Conservation (phyloP, 2,797 vertebrate genomes). For the Morelia viridis region DNA sequence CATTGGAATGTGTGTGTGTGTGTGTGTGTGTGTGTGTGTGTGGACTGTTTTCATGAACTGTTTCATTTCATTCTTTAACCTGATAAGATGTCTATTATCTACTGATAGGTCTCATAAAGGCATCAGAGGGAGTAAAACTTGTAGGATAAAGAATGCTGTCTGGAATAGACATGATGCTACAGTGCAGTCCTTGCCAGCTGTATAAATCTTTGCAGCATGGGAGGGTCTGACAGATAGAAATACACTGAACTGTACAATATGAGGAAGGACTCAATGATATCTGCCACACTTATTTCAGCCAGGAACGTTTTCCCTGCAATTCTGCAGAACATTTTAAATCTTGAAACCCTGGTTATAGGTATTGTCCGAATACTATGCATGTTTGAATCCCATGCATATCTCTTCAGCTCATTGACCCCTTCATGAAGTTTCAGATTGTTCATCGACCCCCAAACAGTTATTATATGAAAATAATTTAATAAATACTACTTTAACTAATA, state of each 20-base stretch:
- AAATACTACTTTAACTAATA: too few relatives aligned
- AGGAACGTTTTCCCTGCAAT: constrained; percentile 2
- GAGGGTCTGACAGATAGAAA: neutral
- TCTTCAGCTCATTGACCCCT: too few relatives aligned
- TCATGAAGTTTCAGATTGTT: too few relatives aligned
- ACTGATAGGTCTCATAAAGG: fast-evolving
- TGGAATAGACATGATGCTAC: constrained; percentile 15
- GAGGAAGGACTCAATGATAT: neutral
- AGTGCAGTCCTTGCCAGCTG: constrained; percentile 23
- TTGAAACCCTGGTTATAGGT: neutral
- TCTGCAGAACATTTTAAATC: neutral
- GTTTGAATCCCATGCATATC: neutral
- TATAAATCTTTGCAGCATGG: constrained; percentile 9
- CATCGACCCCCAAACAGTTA: too few relatives aligned
- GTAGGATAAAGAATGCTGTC: constrained; percentile 1
- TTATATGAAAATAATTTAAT: too few relatives aligned
- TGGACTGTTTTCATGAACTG: constrained; percentile 13
- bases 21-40: neutral
- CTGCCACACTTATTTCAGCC: neutral
- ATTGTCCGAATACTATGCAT: neutral
- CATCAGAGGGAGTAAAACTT: constrained; percentile 6
- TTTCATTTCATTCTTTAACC: neutral
- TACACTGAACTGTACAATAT: neutral
- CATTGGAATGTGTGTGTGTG: neutral
- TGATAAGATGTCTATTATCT: neutral